These are phyloP conservation scores for Rhea pennata DNA, from an alignment of 2,113 vertebrate genomes.

Conservation along the genomic window DNA sequence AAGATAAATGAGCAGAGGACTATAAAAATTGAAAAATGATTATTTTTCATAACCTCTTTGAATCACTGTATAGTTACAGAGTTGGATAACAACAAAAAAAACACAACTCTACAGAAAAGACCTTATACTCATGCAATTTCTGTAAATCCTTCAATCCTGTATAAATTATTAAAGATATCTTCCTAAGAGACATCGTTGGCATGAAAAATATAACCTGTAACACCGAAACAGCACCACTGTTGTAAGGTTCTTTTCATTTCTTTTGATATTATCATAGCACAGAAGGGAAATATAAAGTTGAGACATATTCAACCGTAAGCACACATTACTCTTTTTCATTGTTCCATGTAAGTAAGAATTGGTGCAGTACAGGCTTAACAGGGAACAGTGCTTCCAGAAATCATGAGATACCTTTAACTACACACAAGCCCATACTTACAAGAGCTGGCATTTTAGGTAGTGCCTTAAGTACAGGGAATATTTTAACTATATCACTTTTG, in stretches of 20 bases:
- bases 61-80: neutral
- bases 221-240: neutral
- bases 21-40: neutral
- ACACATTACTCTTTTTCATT: neutral
- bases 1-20: neutral
- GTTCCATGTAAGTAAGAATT: accelerated
- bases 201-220: neutral
- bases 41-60: neutral
- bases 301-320: neutral
- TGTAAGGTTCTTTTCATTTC: neutral
- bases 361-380: neutral
- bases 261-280: neutral
- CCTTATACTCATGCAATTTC: neutral
- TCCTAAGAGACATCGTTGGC: neutral
- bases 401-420: neutral
- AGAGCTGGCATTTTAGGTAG: neutral
- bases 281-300: neutral
- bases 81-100: neutral
- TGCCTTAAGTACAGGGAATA: neutral
- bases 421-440: neutral
- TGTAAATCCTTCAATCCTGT: neutral
- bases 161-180: neutral
- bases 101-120: neutral
- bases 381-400: neutral
- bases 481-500: neutral